Evolutionary conservation across 53 echinoderm and acorn worm genomes (phyloP).

Genomic region (Glandiceps talaboti): DNA sequence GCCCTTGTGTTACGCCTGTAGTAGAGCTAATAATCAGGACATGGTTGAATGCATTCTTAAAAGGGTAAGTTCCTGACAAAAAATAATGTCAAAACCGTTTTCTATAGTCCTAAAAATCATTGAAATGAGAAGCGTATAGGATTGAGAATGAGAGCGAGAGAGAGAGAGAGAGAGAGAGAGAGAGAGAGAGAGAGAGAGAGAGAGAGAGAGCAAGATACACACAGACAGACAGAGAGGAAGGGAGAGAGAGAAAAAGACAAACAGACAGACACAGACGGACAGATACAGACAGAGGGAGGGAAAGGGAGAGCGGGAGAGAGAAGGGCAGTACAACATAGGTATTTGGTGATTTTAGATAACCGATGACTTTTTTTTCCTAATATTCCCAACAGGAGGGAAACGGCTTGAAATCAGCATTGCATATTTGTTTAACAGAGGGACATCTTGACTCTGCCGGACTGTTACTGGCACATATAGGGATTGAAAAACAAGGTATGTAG

Average conservation of each 20-base stretch:
- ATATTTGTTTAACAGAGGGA: constrained; percentile 26
- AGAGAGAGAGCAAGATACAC: background rate
- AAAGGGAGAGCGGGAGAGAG: too few species aligned
- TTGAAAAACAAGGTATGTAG: constrained; percentile 68
- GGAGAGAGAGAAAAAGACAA: background rate
- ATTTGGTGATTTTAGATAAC: too few species aligned
- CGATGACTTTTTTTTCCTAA: too few species aligned
- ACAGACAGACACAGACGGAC: background rate
- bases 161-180: constrained; percentile 1
- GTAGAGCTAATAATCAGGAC: background rate
- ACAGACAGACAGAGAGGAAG: background rate
- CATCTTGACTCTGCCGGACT: constrained; percentile 56
- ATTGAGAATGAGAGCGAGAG: background rate
- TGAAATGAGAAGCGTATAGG: too few species aligned
- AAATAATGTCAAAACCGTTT: too few species aligned
- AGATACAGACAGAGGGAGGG: too few species aligned
- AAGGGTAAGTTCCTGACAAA: background rate
- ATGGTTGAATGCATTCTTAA: background rate
- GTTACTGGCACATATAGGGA: constrained; percentile 66
- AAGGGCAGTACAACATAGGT: too few species aligned
- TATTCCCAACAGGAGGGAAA: too few species aligned
- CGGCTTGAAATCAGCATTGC: constrained; percentile 18
- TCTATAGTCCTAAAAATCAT: too few species aligned
- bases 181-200: constrained; percentile 1
- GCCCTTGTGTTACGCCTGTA: background rate